Evolutionary conservation across 2,113 vertebrate genomes (phyloP), one percentile per base, ranked within the genome.

Genomic region (Alosa alosa): DNA sequence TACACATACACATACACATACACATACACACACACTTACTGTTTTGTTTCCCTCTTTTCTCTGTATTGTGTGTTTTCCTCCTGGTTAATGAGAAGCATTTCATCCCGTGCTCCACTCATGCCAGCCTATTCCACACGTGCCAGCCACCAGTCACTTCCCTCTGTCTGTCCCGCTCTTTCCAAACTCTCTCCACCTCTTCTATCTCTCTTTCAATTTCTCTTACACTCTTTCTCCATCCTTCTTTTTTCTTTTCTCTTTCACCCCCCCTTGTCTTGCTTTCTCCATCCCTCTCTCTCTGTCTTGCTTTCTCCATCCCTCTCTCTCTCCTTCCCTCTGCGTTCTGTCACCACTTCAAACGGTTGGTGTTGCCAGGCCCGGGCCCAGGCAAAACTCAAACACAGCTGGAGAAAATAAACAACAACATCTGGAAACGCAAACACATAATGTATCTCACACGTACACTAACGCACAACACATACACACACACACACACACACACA

Each of bases 1-100:
- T 82, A 72, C 86, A 47, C 72, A 84, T 82, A 84, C 47, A 84
- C 57, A 78, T 86, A 86, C 75, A 64, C 46, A 87, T 60, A 50
- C 82, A 68, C 84, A 83, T 81, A 84, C 60, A 83, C 81, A 64
- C 45, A 75, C 85, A 72, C 17, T 31, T 18, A n/a, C 83, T 22
- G 36, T 83, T 78, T 81, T 52, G 45, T 49, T 60, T 6, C 52
- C 41, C 44, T 13, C 60, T 64, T 6, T 20, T 64, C 57, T 64
- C 57, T 7, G 4, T n/a, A 8, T 31, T 25, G 25, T 68, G 64
- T 72, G 31, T 72, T 72, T 72, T 31, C 36, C 64, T 72, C 4
- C n/a, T 72, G 25, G 64, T 72, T 72, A 72, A 72, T 72, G 64
- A 72, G 64, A 72, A 72, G 64, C 64, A 72, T 31, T 31, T 8